Evolutionary conservation across 2,888 invertebrate genomes (phyloP).

Genomic region (Dorcus hopei): DNA sequence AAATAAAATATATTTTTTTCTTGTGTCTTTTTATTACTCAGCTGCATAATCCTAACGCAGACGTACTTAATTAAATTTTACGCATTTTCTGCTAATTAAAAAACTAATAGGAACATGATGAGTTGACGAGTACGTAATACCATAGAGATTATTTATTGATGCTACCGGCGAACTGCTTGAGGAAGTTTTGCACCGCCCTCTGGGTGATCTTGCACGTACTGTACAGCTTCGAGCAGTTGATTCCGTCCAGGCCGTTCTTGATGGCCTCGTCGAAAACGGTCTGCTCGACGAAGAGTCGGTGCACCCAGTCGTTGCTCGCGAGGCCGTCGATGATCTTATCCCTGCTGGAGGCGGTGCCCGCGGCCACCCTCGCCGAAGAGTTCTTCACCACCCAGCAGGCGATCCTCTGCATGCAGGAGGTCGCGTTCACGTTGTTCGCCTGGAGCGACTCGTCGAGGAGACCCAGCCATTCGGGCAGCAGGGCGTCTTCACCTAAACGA

Average conservation of each 20-base stretch:
- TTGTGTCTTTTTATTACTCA: too few species aligned
- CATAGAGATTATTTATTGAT: too few species aligned
- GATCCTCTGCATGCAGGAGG: conserved; percentile 59
- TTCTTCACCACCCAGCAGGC: conserved; percentile 55
- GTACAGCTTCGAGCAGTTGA: conserved; percentile 49
- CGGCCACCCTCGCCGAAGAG: conserved; percentile 43
- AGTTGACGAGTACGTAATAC: too few species aligned
- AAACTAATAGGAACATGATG: too few species aligned
- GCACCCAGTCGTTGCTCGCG: conserved; percentile 48
- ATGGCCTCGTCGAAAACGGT: conserved; percentile 56
- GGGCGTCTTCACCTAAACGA: conserved; percentile 8
- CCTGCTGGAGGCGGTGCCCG: conserved; percentile 45
- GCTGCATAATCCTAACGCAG: too few species aligned
- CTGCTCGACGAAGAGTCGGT: conserved; percentile 46
- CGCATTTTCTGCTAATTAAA: too few species aligned
- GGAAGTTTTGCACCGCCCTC: conserved; percentile 23
- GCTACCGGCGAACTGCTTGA: conserved; percentile 17
- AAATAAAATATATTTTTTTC: too few species aligned
- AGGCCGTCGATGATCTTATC: conserved; percentile 54
- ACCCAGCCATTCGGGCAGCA: conserved; percentile 19
- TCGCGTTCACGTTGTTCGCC: conserved; percentile 59
- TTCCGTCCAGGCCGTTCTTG: conserved; percentile 46
- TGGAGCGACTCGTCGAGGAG: conserved; percentile 55
- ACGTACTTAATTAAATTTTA: too few species aligned
- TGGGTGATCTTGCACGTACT: conserved; percentile 47